Evolutionary conservation across 1,140 invertebrate species (phyloP).

Genomic region (Drosophila nannoptera): DNA sequence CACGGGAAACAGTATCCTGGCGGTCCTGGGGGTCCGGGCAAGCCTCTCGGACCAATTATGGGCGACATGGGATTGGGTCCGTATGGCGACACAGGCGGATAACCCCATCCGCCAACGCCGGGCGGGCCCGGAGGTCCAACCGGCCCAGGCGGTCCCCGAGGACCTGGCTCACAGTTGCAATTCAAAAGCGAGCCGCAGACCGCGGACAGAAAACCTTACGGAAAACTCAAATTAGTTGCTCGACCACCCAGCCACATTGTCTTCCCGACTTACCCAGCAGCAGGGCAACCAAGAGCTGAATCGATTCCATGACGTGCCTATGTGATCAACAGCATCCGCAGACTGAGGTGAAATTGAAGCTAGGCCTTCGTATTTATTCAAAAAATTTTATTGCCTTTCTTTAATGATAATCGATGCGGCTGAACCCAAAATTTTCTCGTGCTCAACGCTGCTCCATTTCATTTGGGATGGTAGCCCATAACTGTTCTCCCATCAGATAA

Average conservation of each 20-base stretch:
- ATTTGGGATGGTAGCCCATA: constrained; percentile 38
- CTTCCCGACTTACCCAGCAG: constrained; percentile 38
- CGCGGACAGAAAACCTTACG: constrained; percentile 33
- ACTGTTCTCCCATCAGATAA: constrained; percentile 52
- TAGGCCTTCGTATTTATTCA: constrained; percentile 29
- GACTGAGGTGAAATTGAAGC: constrained; percentile 33
- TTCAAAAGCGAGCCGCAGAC: constrained; percentile 49
- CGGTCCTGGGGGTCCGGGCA: constrained; percentile 48
- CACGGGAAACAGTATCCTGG: constrained; percentile 52
- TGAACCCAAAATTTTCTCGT: no score
- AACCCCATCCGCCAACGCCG: constrained; percentile 14
- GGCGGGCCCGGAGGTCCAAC: constrained; percentile 16
- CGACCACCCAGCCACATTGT: not conserved
- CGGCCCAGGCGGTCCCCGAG: constrained; percentile 39
- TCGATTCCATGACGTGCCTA: constrained; percentile 38
- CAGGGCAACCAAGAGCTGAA: constrained; percentile 23
- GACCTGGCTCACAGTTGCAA: constrained; percentile 60
- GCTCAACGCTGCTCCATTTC: no score
- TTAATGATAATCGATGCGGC: constrained; percentile 31
- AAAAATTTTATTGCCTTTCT: constrained; percentile 1
- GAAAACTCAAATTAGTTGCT: not conserved
- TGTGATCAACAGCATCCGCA: constrained; percentile 14
- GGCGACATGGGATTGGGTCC: constrained; percentile 8
- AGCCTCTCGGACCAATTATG: constrained; percentile 35
- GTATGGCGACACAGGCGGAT: constrained; percentile 23